Conservation (phyloP, 2,797 vertebrate genomes). For the Amniataba percoides region DNA sequence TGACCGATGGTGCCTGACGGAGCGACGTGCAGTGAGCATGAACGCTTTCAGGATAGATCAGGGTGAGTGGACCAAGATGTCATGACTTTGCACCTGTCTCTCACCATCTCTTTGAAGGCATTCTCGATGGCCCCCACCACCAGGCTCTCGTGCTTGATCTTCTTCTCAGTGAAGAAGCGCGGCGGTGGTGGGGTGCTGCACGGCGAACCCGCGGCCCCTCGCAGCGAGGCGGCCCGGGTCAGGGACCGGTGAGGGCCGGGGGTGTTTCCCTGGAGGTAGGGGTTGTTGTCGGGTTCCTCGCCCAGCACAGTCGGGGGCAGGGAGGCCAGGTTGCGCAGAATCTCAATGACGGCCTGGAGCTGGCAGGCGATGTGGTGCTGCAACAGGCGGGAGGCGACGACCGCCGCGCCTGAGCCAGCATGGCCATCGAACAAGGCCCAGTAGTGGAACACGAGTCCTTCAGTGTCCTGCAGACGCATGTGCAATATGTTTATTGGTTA, state of each 20-base stretch:
- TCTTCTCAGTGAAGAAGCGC: conserved; percentile 95
- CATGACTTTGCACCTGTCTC: conserved; percentile 39
- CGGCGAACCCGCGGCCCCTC: conserved; percentile 83
- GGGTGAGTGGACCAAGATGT: background rate
- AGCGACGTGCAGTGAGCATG: background rate
- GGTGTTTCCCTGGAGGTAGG: conserved; percentile 74
- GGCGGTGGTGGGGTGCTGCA: conserved; percentile 82
- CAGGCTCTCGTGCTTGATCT: conserved; percentile 94
- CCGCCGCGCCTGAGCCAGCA: conserved; percentile 93
- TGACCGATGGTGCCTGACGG: background rate
- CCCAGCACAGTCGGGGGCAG: conserved; percentile 91
- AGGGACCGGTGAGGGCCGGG: conserved; percentile 84
- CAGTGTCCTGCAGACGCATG: conserved; percentile 84
- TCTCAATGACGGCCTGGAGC: conserved; percentile 91
- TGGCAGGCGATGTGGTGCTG: conserved; percentile 93
- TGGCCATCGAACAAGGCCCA: conserved; percentile 98
- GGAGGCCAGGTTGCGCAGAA: conserved; percentile 86
- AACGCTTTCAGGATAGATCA: background rate
- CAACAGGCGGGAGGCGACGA: conserved; percentile 92
- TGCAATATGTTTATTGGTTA: background rate
- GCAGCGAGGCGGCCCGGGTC: conserved; percentile 90
- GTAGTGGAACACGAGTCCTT: conserved; percentile 93
- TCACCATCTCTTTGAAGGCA: conserved; percentile 97
- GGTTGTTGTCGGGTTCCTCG: conserved; percentile 88
- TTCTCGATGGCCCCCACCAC: conserved; percentile 95